Base-by-base conservation (phyloP, 2,113 vertebrate species). In the Tachysurus fulvidraco region DNA sequence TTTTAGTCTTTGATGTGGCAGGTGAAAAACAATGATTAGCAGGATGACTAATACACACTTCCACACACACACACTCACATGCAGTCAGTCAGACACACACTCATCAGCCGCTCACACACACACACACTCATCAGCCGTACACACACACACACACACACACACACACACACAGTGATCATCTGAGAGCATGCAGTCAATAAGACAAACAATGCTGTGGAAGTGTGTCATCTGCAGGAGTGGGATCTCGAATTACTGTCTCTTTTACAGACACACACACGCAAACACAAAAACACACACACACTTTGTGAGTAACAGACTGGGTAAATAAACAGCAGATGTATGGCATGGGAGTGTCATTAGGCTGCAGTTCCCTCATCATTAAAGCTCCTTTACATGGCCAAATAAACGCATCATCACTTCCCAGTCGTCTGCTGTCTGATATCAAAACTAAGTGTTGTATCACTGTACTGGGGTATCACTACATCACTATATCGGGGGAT, bases 1-100 rank as follows among this genome's bases (percentile, higher is more conserved):
- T 69, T 92, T 89, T 83, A 90, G 91, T 89, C 95, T 97, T 96
- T 96, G 94, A 96, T 96, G 93, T 91, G 23, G 62, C 82, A 83
- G 87, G 87, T 89, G 90, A 94, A 95, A 95, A 95, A 93, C 93
- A 94, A 92, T 95, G 85, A 95, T 95, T 94, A 95, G 89, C 65
- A n/a, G 86, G 89, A 83, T 86, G 89, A 88, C 82, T 71, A 86
- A 88, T 44, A 81, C 81, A 74, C 86, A 89, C 91, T 91, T 88
- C 88, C 87, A 84, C 81, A 91, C 85, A 88, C 89, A 86, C 87
- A 87, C 90, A 92, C 87, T 91, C 86, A 65, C 64, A 88, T 60
- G 50, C 77, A 76, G 67, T 46, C 52, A 59, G n/a, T 54, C 44
- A 85, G 41, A 85, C 84, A 77, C 73, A 77, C 90, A 87, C 74